phyloP scores from a whole-genome alignment of 1,140 invertebrate species.

The Scaptodrosophila lebanonensis region DNA sequence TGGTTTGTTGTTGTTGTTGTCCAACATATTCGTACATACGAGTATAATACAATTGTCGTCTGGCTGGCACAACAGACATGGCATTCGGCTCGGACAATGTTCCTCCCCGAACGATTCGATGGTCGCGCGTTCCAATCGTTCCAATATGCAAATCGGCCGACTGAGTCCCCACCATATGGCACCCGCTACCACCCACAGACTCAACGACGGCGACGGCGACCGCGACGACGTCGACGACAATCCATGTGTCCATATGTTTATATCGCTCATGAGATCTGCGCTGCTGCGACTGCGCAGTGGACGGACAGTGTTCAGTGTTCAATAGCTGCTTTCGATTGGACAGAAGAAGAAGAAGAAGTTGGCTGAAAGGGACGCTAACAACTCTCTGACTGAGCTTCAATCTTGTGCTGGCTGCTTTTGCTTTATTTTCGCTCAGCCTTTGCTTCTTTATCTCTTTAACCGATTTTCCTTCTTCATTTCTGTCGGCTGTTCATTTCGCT shows the following conservation, averaged over 20 bases:
- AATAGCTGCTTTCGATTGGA: constrained; percentile 69
- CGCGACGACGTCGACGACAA: constrained; percentile 15
- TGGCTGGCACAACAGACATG: too few relatives aligned
- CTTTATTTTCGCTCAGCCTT: constrained; percentile 45
- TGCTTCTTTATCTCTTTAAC: constrained; percentile 57
- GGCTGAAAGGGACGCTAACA: not conserved
- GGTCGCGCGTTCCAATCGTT: constrained; percentile 52
- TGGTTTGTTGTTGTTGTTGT: not conserved
- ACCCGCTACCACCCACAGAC: constrained; percentile 65
- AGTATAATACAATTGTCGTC: constrained; percentile 45
- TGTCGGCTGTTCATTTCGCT: constrained; percentile 24
- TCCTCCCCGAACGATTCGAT: not conserved
- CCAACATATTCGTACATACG: constrained; percentile 18
- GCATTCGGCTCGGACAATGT: too few relatives aligned
- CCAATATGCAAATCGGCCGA: constrained; percentile 61
- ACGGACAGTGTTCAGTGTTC: not conserved
- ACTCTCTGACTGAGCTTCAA: too few relatives aligned
- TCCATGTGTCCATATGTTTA: constrained; percentile 62
- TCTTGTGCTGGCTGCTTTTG: too few relatives aligned
- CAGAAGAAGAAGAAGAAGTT: not conserved
- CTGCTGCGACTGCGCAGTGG: too few relatives aligned
- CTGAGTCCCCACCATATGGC: not conserved
- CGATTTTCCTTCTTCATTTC: constrained; percentile 57
- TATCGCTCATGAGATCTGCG: constrained; percentile 28
- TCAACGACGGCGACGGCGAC: constrained; percentile 10